Evolutionary conservation across 1,140 invertebrate species (phyloP).

Genomic region (Drosophila ercepeae): DNA sequence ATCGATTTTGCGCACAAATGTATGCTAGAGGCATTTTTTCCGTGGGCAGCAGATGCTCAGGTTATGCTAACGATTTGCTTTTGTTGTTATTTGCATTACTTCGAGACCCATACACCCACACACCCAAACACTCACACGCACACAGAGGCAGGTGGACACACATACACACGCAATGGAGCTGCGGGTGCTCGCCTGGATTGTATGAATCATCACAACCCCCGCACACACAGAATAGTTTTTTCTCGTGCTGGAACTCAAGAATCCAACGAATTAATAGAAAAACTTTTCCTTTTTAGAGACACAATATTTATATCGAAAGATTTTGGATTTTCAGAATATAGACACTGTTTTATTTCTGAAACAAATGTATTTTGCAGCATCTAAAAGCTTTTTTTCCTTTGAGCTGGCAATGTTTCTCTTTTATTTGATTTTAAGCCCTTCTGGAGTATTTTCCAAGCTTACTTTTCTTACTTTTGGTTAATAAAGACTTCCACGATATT

Average conservation of each 20-base stretch:
- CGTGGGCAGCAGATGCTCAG: slow-evolving; percentile 47
- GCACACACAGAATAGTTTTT: slow-evolving; percentile 20
- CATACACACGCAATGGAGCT: slow-evolving; percentile 23
- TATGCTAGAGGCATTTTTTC: slow-evolving; percentile 28
- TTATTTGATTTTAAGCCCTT: background rate
- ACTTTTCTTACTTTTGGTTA: slow-evolving; percentile 23
- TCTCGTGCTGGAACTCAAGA: slow-evolving; percentile 15
- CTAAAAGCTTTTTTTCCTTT: background rate
- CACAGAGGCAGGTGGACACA: slow-evolving; percentile 6
- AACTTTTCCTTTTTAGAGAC: background rate
- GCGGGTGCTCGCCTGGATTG: slow-evolving; percentile 43
- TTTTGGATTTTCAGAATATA: background rate
- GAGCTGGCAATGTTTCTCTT: background rate
- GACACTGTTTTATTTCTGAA: background rate
- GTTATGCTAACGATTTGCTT: slow-evolving; percentile 41
- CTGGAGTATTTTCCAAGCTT: background rate
- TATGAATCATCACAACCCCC: slow-evolving; percentile 73
- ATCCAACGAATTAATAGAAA: background rate
- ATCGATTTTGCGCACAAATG: slow-evolving; percentile 69
- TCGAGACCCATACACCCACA: slow-evolving; percentile 14
- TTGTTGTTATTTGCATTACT: slow-evolving; percentile 75
- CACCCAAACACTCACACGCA: slow-evolving; percentile 10
- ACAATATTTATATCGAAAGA: background rate
- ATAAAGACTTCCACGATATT: background rate
- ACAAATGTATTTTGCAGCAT: background rate